These are phyloP conservation scores for Nibea coibor DNA, from an alignment of 2,113 vertebrate genomes.

Conservation along the genomic window DNA sequence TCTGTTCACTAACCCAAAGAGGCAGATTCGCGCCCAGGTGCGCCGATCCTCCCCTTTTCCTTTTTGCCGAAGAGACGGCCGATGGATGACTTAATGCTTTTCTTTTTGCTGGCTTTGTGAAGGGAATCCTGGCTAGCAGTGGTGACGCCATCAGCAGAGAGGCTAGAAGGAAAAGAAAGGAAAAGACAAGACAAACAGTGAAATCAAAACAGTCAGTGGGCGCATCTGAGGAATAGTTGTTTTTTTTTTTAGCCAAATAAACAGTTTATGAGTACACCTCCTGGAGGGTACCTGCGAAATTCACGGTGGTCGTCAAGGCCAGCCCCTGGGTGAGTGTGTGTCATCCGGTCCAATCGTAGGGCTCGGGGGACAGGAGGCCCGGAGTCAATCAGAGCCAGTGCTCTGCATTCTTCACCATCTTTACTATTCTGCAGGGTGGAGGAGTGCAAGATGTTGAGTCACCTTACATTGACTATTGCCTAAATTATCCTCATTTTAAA, in stretches of 20 bases:
- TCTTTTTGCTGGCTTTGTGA: conserved; percentile 95
- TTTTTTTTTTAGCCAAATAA: neutral
- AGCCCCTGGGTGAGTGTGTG: conserved; percentile 90
- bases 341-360: conserved; percentile 90
- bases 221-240: neutral
- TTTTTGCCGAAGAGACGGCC: conserved; percentile 95
- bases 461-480: neutral
- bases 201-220: neutral
- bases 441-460: neutral
- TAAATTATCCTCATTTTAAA: neutral
- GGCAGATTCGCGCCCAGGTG: conserved; percentile 87
- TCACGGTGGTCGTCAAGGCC: conserved; percentile 91
- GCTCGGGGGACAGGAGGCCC: conserved; percentile 90
- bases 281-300: conserved; percentile 85
- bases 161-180: conserved; percentile 63
- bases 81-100: conserved; percentile 96
- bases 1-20: conserved; percentile 85
- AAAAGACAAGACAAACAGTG: neutral
- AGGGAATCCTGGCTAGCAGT: conserved; percentile 91
- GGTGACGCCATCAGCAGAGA: conserved; percentile 84
- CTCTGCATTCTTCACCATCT: conserved; percentile 88
- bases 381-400: conserved; percentile 89
- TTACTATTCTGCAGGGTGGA: conserved; percentile 86
- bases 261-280: neutral
- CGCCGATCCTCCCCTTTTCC: conserved; percentile 91